Evolutionary conservation across 2,888 invertebrate genomes (phyloP).

Genomic region (Drosophila phalerata): DNA sequence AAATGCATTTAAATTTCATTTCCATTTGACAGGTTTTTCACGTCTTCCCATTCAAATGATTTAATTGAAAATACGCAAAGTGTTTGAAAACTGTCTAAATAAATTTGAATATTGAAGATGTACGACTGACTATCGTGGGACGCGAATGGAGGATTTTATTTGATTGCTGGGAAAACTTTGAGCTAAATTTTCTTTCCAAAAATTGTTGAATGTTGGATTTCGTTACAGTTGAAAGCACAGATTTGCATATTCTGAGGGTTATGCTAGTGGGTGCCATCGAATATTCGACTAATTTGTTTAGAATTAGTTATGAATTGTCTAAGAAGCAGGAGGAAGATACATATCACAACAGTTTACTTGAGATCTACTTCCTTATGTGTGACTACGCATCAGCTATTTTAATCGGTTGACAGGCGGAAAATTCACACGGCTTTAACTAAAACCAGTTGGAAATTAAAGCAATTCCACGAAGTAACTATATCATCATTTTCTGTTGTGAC

Average conservation of each 20-base stretch:
- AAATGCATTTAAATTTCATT: slow-evolving; percentile 59
- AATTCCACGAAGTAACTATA: background rate
- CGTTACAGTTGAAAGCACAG: slow-evolving; percentile 57
- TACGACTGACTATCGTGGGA: background rate
- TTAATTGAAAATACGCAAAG: slow-evolving; percentile 74
- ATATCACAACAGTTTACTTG: slow-evolving; percentile 5
- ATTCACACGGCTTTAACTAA: slow-evolving; percentile 19
- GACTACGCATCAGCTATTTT: slow-evolving; percentile 25
- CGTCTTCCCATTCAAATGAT: slow-evolving; percentile 58
- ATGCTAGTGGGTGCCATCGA: slow-evolving; percentile 34
- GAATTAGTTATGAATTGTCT: slow-evolving; percentile 29
- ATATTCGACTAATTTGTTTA: slow-evolving; percentile 45
- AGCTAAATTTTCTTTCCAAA: slow-evolving; percentile 11
- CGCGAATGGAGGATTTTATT: background rate
- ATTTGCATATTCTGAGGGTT: slow-evolving; percentile 34
- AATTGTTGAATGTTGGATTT: slow-evolving; percentile 18
- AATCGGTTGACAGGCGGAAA: background rate
- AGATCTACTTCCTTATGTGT: slow-evolving; percentile 8
- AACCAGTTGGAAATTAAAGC: background rate
- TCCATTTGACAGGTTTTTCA: slow-evolving; percentile 69
- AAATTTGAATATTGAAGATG: slow-evolving; percentile 56
- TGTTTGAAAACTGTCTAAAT: slow-evolving; percentile 52
- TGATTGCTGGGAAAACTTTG: slow-evolving; percentile 56
- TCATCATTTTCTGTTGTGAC: background rate
- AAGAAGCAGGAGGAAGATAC: slow-evolving; percentile 14